These are phyloP conservation scores for Calosoma granatense DNA, from an alignment of 1,140 invertebrate genomes.

Conservation along the genomic window DNA sequence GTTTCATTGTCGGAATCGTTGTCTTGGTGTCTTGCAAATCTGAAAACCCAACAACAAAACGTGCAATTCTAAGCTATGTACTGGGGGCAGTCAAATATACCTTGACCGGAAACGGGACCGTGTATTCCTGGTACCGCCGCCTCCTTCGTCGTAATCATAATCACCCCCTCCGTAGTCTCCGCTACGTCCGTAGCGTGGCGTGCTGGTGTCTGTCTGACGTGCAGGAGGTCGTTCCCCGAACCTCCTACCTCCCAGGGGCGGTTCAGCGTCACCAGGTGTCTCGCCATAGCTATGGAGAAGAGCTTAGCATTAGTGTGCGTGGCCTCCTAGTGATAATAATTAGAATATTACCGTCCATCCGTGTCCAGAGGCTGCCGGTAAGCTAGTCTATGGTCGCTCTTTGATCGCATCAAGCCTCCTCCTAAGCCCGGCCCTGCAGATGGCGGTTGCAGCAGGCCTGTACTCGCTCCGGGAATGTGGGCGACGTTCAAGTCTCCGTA, in stretches of 20 bases:
- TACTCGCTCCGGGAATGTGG: conserved; percentile 32
- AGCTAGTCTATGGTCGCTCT: conserved; percentile 85
- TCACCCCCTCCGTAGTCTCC: conserved; percentile 45
- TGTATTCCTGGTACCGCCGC: conserved; percentile 34
- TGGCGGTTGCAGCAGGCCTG: conserved; percentile 36
- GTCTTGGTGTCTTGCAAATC: conserved; percentile 54
- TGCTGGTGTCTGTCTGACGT: conserved; percentile 37
- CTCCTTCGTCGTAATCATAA: conserved; percentile 52
- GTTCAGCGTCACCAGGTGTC: conserved; percentile 41
- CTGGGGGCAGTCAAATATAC: no score
- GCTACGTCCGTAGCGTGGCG: conserved; percentile 40
- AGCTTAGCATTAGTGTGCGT: no score
- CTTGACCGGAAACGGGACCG: conserved; percentile 58
- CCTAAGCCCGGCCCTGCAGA: conserved; percentile 42
- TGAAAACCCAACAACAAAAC: background rate
- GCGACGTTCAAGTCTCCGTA: conserved; percentile 81
- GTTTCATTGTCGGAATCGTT: conserved; percentile 59
- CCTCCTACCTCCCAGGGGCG: conserved; percentile 55
- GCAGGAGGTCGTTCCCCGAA: conserved; percentile 55
- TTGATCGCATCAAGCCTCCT: conserved; percentile 77
- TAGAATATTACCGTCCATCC: background rate
- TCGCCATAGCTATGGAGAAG: background rate
- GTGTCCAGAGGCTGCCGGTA: conserved; percentile 25
- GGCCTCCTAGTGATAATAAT: no score
- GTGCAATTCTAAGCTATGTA: no score